Evolutionary conservation across 2,797 vertebrate species (phyloP).

Genomic region (Ctenopoma kingsleyae): DNA sequence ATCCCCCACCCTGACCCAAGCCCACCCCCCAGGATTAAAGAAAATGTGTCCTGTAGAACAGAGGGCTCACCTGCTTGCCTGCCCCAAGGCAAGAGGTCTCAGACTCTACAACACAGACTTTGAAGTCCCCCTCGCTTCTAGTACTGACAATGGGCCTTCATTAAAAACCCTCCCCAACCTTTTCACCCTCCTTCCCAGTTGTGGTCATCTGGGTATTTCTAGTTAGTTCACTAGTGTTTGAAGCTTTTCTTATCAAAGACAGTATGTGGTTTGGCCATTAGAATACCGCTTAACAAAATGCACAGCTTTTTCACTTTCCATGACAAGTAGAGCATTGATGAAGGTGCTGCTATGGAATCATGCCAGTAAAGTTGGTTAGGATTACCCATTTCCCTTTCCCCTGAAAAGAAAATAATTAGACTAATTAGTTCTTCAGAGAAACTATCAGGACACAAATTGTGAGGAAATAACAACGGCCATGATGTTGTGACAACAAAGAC

Average conservation of each 20-base stretch:
- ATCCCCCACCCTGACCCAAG: too few species aligned
- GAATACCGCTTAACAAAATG: constrained; percentile 48
- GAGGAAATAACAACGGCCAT: constrained; percentile 35
- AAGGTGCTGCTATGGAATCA: constrained; percentile 8
- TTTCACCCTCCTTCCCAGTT: constrained; percentile 47
- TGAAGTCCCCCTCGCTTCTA: constrained; percentile 58
- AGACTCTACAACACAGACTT: constrained; percentile 63
- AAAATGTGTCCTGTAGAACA: constrained; percentile 26
- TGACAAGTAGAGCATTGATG: constrained; percentile 25
- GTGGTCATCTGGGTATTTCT: constrained; percentile 41
- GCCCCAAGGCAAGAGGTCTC: constrained; percentile 48
- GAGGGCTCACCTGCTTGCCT: constrained; percentile 44
- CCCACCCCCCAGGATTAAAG: constrained; percentile 41
- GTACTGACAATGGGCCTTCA: constrained; percentile 61
- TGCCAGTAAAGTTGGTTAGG: constrained; percentile 7
- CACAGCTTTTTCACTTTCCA: constrained; percentile 46
- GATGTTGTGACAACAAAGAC: constrained; percentile 48
- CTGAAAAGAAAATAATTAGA: constrained; percentile 42
- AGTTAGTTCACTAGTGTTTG: constrained; percentile 45
- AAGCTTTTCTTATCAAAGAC: constrained; percentile 58
- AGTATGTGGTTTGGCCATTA: constrained; percentile 31
- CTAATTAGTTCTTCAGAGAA: constrained; percentile 38
- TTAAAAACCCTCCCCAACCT: constrained; percentile 47
- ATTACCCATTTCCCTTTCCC: constrained; percentile 44
- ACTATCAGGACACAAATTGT: constrained; percentile 18